A percentile compares a stretch with the other conserved stretches of the same genome.
Evolutionary conservation across 2,888 invertebrate species (phyloP).

Genomic region (Conops quadrifasciatus): DNA sequence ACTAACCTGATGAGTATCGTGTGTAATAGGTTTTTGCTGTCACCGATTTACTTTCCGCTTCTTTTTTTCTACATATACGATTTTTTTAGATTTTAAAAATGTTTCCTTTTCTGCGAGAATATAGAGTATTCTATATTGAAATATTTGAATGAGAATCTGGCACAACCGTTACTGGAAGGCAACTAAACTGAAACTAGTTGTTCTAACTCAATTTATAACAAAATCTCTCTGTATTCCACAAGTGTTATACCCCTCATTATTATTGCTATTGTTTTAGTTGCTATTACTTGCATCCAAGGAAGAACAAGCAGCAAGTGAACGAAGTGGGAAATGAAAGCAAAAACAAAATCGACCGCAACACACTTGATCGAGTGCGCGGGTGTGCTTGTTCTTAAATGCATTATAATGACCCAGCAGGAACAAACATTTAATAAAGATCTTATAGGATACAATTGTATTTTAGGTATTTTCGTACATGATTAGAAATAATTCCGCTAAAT

Average conservation of each 20-base stretch:
- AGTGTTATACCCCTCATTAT: constrained; percentile 25
- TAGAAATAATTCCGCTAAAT: not conserved
- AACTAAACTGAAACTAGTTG: constrained; percentile 59
- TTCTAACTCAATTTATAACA: constrained; percentile 64
- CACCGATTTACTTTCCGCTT: too few species aligned
- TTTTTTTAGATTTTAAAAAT: too few species aligned
- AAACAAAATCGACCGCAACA: constrained; percentile 12
- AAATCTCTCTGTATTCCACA: constrained; percentile 43
- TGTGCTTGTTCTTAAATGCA: not conserved
- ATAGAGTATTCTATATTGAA: not conserved
- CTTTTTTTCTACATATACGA: too few species aligned
- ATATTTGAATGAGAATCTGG: constrained; percentile 45
- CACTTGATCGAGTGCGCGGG: not conserved
- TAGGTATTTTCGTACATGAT: not conserved
- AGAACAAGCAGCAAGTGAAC: constrained; percentile 26
- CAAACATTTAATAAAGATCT: not conserved
- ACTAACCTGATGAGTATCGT: constrained; percentile 3
- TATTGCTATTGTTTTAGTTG: constrained; percentile 41
- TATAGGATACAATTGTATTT: not conserved
- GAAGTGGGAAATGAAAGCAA: constrained; percentile 12
- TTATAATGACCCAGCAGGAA: constrained; percentile 16
- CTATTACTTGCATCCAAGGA: constrained; percentile 48
- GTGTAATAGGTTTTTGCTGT: not conserved
- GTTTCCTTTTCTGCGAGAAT: too few species aligned
- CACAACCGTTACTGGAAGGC: constrained; percentile 62